A percentile compares a stretch with the other conserved stretches of the same genome.
These are phyloP conservation scores for Verasper variegatus DNA, from an alignment of 2,113 vertebrate genomes.

Conservation along the genomic window DNA sequence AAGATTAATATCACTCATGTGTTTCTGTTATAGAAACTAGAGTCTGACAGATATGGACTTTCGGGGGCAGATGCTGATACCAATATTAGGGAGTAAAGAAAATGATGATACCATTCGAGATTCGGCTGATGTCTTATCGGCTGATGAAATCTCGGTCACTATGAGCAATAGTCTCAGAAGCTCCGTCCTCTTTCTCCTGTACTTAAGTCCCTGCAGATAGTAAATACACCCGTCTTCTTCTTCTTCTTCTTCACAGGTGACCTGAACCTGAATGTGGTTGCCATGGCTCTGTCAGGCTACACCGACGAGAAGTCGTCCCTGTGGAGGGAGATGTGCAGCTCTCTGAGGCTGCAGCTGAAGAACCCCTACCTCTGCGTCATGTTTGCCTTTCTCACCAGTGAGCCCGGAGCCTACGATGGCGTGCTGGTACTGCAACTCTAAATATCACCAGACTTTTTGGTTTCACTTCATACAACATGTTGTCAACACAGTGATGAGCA, in stretches of 20 bases:
- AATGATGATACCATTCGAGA: too few species aligned
- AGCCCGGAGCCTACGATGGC: slow-evolving; percentile 92
- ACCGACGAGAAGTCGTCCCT: slow-evolving; percentile 97
- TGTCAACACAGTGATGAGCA: not conserved
- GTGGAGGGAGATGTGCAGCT: slow-evolving; percentile 99
- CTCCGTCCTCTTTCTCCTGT: too few species aligned
- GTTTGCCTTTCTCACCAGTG: slow-evolving; percentile 99
- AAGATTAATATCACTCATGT: too few species aligned
- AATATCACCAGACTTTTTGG: not conserved
- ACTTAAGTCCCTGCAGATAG: not conserved
- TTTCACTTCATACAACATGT: not conserved
- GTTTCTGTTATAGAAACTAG: too few species aligned
- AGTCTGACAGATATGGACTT: too few species aligned
- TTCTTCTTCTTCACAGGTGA: slow-evolving; percentile 83
- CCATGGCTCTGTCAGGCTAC: slow-evolving; percentile 97
- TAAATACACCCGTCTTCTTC: too few species aligned
- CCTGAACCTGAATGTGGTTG: slow-evolving; percentile 98
- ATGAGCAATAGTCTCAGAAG: too few species aligned
- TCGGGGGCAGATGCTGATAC: too few species aligned
- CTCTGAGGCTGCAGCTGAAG: slow-evolving; percentile 91
- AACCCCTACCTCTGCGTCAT: slow-evolving; percentile 96
- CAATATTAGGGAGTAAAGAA: too few species aligned
- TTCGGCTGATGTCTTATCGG: too few species aligned
- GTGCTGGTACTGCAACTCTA: slow-evolving; percentile 86
- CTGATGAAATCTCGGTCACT: too few species aligned